Percentiles rank a stretch among this genome's conserved stretches.
Conservation (phyloP, 2,888 invertebrate genomes). For the Melangyna quadrimaculata region DNA sequence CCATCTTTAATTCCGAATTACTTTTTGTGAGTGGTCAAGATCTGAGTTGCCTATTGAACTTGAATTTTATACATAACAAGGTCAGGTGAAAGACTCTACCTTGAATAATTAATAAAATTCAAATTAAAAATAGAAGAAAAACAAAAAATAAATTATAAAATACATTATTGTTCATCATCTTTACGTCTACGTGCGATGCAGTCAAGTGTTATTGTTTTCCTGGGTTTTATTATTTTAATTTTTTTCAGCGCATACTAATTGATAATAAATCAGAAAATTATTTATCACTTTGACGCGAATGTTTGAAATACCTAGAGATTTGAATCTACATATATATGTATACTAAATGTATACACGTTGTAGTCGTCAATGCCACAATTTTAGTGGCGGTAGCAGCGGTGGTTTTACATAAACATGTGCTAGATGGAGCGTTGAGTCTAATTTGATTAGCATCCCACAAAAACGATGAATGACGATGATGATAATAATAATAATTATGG, state of each 20-base stretch:
- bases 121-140: background rate
- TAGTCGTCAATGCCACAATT: background rate
- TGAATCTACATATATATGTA: background rate
- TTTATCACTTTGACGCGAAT: slow-evolving; percentile 58
- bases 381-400: background rate
- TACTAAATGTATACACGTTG: too few species aligned
- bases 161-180: background rate
- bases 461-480: slow-evolving; percentile 4
- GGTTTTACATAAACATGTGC: background rate
- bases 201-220: background rate
- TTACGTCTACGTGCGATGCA: background rate
- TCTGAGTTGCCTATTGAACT: slow-evolving; percentile 43
- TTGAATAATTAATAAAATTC: slow-evolving; percentile 14
- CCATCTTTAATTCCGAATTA: background rate
- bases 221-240: slow-evolving; percentile 24
- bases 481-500: slow-evolving; percentile 18
- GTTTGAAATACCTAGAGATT: slow-evolving; percentile 10
- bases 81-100: background rate
- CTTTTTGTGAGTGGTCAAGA: background rate
- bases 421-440: background rate
- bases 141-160: background rate
- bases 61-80: slow-evolving; percentile 33
- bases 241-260: slow-evolving; percentile 41
- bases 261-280: slow-evolving; percentile 53
- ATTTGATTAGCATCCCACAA: slow-evolving; percentile 36